These are phyloP conservation scores for Euphonia xanthogaster DNA, from an alignment of 2,797 vertebrate species.

Conservation along the genomic window DNA sequence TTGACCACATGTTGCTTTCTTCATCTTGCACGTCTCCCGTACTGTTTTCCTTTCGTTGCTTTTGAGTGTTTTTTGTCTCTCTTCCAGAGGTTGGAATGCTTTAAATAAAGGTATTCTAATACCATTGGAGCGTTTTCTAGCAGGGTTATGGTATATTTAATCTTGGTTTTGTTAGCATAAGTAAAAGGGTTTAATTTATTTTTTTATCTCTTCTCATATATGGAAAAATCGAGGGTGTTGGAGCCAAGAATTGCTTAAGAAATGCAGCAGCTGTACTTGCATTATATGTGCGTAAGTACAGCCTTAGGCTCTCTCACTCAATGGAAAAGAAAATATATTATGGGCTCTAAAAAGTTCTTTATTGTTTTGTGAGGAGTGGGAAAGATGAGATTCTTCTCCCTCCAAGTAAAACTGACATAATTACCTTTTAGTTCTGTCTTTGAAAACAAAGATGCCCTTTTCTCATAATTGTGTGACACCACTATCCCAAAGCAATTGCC, in stretches of 20 bases:
- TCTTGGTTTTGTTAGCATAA: slow-evolving; percentile 52
- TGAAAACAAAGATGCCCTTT: slow-evolving; percentile 36
- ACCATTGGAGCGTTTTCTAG: slow-evolving; percentile 47
- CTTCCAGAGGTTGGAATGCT: slow-evolving; percentile 65
- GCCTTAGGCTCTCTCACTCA: slow-evolving; percentile 49
- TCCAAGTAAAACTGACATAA: not conserved
- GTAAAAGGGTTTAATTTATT: slow-evolving; percentile 67
- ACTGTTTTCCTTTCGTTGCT: slow-evolving; percentile 12
- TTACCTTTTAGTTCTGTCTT: slow-evolving; percentile 46
- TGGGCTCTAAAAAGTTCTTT: slow-evolving; percentile 63
- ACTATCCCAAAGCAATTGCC: slow-evolving; percentile 26
- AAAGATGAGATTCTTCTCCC: not conserved
- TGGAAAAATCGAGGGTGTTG: slow-evolving; percentile 21
- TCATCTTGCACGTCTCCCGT: slow-evolving; percentile 41
- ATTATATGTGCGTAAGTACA: not conserved
- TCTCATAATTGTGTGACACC: not conserved
- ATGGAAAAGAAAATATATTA: slow-evolving; percentile 59
- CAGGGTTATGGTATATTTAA: slow-evolving; percentile 51
- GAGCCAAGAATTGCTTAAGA: slow-evolving; percentile 60
- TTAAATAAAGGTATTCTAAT: slow-evolving; percentile 66
- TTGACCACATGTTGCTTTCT: slow-evolving; percentile 64
- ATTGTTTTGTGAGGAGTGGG: slow-evolving; percentile 27
- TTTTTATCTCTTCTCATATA: slow-evolving; percentile 43
- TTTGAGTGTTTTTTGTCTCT: slow-evolving; percentile 42
- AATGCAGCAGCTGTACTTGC: slow-evolving; percentile 58